Conservation (phyloP, 2,888 invertebrate species). For the Orthosia gothica region DNA sequence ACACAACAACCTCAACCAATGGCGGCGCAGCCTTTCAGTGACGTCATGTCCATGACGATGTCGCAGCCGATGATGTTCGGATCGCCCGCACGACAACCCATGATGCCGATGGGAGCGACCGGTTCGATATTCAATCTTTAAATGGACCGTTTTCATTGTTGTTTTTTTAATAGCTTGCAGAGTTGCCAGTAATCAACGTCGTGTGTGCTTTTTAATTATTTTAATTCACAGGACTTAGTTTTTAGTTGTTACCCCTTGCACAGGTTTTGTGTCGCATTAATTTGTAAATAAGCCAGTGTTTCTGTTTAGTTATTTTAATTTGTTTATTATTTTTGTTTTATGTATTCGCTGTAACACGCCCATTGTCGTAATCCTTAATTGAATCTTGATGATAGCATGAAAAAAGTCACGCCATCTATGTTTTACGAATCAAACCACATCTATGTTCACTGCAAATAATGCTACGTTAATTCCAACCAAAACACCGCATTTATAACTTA, state of each 20-base stretch:
- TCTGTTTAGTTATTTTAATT: constrained; percentile 53
- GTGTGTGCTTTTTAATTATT: constrained; percentile 64
- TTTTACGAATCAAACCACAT: constrained; percentile 24
- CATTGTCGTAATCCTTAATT: constrained; percentile 33
- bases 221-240: constrained; percentile 61
- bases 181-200: constrained; percentile 67
- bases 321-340: constrained; percentile 49
- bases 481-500: constrained; percentile 39
- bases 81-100: constrained; percentile 87
- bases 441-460: constrained; percentile 42
- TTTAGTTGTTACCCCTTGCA: constrained; percentile 62
- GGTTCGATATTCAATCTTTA: constrained; percentile 85
- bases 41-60: constrained; percentile 84
- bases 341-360: constrained; percentile 56
- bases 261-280: constrained; percentile 65
- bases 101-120: constrained; percentile 86
- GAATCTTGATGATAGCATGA: constrained; percentile 51
- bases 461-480: constrained; percentile 28
- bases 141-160: constrained; percentile 77
- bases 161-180: constrained; percentile 70
- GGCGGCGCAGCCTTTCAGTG: constrained; percentile 84
- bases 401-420: constrained; percentile 15
- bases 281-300: constrained; percentile 66
- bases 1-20: constrained; percentile 85
- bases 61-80: constrained; percentile 88